phyloP scores from a whole-genome alignment of 2,113 vertebrate genomes.

The Gobiocypris rarus region DNA sequence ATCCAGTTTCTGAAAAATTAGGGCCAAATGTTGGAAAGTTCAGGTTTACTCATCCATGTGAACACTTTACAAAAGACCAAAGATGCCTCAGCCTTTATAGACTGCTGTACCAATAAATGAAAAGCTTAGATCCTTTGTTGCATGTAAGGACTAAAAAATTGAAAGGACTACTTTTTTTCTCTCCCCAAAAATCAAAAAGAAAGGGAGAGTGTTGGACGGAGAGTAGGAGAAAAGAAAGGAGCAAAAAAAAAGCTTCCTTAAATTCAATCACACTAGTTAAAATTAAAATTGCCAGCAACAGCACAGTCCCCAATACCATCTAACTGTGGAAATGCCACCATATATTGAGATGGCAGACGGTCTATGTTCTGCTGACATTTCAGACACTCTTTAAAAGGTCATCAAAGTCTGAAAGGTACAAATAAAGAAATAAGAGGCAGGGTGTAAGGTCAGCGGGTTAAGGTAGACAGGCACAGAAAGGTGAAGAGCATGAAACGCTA shows the following conservation, averaged over 20 bases:
- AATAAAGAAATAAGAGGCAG: slow-evolving; percentile 1
- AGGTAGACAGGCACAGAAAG: neutral
- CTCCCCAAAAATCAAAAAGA: neutral
- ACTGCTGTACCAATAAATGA: slow-evolving; percentile 19
- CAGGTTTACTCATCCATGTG: slow-evolving; percentile 23
- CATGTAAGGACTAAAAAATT: neutral
- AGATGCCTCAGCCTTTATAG: slow-evolving; percentile 13
- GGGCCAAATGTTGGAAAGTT: slow-evolving; percentile 4
- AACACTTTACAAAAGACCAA: slow-evolving; percentile 37
- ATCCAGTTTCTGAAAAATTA: neutral
- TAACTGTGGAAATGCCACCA: slow-evolving; percentile 68
- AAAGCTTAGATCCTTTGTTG: slow-evolving; percentile 34
- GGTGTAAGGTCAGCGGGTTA: neutral
- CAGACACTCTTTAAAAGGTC: slow-evolving; percentile 69
- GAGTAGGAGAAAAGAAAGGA: neutral
- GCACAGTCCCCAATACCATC: slow-evolving; percentile 45
- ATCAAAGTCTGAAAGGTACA: slow-evolving; percentile 52
- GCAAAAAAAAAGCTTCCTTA: neutral
- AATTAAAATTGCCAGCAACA: slow-evolving; percentile 21
- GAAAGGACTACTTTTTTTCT: no score
- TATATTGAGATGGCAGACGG: slow-evolving; percentile 71
- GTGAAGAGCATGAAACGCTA: neutral
- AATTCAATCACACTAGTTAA: slow-evolving; percentile 33
- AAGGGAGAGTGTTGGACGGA: neutral
- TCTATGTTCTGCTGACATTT: slow-evolving; percentile 72